These are phyloP conservation scores for Nezara viridula DNA, from an alignment of 2,888 invertebrate species.

Conservation along the genomic window DNA sequence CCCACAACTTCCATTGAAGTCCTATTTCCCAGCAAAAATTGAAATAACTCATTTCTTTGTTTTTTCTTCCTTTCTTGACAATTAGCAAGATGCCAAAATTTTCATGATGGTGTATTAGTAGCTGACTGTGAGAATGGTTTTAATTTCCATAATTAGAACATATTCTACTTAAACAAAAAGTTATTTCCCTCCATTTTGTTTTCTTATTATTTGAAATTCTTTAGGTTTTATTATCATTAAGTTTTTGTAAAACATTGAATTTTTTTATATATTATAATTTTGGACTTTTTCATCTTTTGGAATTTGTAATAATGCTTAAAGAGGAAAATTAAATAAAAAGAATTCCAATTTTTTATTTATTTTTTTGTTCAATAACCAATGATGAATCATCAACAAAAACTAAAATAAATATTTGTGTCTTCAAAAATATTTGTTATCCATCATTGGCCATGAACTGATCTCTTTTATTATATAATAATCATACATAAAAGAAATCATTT, in stretches of 20 bases:
- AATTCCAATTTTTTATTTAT: not conserved
- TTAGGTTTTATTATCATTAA: not conserved
- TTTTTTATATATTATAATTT: too few species aligned
- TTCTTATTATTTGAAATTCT: not conserved
- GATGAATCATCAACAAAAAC: not conserved
- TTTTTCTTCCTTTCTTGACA: not conserved
- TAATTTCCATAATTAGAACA: too few species aligned
- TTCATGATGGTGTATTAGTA: too few species aligned
- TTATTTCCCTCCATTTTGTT: too few species aligned
- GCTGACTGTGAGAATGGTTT: not conserved
- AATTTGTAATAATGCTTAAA: not conserved
- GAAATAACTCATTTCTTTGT: not conserved
- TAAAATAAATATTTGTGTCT: conserved; percentile 41
- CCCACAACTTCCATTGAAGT: too few species aligned
- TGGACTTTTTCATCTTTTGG: not conserved
- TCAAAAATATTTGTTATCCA: conserved; percentile 39
- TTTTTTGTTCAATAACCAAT: conserved; percentile 36
- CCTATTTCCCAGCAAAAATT: too few species aligned
- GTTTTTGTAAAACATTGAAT: not conserved
- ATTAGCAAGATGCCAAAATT: not conserved
- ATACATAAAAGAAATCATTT: conserved; percentile 47
- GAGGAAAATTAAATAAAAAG: not conserved
- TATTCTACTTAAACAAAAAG: not conserved
- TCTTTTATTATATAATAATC: conserved; percentile 24
- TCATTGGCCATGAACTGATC: not conserved